Percentiles rank a stretch among this genome's conserved stretches.
phyloP scores from a whole-genome alignment of 2,113 vertebrate species.

The Pollimyrus isidori region DNA sequence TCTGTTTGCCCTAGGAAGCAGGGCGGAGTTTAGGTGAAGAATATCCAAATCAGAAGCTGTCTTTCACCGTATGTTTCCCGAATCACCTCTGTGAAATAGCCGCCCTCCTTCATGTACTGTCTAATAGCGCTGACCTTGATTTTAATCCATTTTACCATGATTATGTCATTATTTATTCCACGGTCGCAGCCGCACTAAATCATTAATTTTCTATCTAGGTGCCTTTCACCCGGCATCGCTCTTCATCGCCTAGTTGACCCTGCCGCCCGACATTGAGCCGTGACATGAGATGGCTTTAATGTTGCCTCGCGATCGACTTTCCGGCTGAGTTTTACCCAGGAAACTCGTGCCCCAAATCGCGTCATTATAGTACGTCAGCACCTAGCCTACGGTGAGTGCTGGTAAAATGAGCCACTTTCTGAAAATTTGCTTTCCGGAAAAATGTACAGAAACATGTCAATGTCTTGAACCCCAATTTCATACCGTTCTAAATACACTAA shows the following conservation, averaged over 20 bases:
- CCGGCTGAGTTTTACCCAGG: background rate
- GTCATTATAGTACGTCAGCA: background rate
- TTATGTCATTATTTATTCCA: conserved; percentile 11
- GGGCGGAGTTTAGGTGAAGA: background rate
- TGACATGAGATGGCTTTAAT: background rate
- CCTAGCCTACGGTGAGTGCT: background rate
- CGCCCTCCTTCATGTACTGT: background rate
- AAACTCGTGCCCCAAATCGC: too few species aligned
- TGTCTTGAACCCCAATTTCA: too few species aligned
- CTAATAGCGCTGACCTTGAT: conserved; percentile 4
- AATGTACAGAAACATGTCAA: too few species aligned
- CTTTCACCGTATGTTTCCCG: background rate
- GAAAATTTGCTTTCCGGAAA: too few species aligned
- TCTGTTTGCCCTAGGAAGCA: background rate
- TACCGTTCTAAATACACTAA: background rate
- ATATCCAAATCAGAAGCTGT: background rate
- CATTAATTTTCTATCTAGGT: conserved; percentile 11
- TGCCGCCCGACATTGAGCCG: background rate
- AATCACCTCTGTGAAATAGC: background rate
- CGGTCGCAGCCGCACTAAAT: background rate
- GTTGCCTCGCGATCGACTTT: background rate
- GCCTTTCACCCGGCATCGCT: background rate
- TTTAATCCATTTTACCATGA: conserved; percentile 12
- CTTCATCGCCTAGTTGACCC: conserved; percentile 17
- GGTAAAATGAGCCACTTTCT: background rate